Conservation (phyloP, 2,888 invertebrate genomes). For the Plagodis dolabraria region DNA sequence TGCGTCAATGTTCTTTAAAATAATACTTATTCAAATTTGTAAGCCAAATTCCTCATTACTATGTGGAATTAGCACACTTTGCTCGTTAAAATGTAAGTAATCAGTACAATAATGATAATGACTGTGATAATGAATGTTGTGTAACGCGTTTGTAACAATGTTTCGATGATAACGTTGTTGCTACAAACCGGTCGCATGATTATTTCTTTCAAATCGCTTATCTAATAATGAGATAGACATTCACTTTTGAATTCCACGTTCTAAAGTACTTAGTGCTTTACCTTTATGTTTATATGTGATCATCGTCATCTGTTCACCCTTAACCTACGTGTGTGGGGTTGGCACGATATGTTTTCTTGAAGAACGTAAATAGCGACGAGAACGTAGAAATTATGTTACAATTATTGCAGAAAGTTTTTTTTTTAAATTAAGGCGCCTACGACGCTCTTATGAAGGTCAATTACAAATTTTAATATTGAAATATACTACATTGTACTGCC, state of each 20-base stretch:
- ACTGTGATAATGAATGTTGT: slow-evolving; percentile 42
- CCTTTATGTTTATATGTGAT: neutral
- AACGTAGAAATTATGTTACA: too few relatives aligned
- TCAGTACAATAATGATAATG: slow-evolving; percentile 38
- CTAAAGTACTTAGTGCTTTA: neutral
- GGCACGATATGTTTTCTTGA: too few relatives aligned
- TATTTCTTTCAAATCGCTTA: neutral
- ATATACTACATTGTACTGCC: too few relatives aligned
- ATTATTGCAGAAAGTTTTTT: too few relatives aligned
- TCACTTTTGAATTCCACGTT: neutral
- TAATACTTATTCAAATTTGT: too few relatives aligned
- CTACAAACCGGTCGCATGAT: slow-evolving; percentile 6
- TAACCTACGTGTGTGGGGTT: too few relatives aligned
- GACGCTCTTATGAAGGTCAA: too few relatives aligned
- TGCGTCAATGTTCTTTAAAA: too few relatives aligned
- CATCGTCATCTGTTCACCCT: neutral
- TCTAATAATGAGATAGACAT: neutral
- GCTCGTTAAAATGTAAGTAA: slow-evolving; percentile 35
- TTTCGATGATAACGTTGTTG: slow-evolving; percentile 31
- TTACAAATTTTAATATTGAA: too few relatives aligned
- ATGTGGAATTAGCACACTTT: slow-evolving; percentile 12
- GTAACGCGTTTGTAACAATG: slow-evolving; percentile 41
- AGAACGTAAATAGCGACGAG: too few relatives aligned
- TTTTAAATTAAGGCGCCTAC: too few relatives aligned
- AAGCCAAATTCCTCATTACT: neutral